Conservation (phyloP, 1,140 invertebrate genomes). For the Sminthurinus signatus region DNA sequence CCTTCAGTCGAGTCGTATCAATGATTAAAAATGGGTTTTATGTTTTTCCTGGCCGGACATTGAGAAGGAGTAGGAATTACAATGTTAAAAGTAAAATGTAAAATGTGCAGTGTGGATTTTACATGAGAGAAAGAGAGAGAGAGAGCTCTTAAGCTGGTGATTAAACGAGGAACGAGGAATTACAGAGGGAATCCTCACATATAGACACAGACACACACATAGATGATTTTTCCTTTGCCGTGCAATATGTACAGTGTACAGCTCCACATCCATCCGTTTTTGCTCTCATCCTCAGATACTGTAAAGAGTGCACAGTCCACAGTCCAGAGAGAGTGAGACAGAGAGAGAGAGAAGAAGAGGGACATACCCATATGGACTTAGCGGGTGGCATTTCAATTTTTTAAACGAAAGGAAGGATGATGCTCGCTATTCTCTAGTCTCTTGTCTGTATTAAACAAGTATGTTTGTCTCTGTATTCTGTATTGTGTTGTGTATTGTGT, state of each 20-base stretch:
- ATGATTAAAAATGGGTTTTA: slow-evolving; percentile 7
- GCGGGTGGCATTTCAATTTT: slow-evolving; percentile 38
- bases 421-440: background rate
- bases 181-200: no score
- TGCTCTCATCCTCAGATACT: no score
- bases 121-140: background rate
- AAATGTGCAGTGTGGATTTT: background rate
- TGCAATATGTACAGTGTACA: no score
- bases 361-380: slow-evolving; percentile 16
- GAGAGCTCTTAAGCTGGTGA: background rate
- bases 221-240: no score
- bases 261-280: no score
- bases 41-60: slow-evolving; percentile 4
- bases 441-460: background rate
- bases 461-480: no score
- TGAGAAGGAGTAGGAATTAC: no score
- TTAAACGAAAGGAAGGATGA: slow-evolving; percentile 21
- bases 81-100: no score
- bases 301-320: no score
- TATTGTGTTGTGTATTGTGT: no score
- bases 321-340: background rate
- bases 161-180: no score
- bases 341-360: background rate
- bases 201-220: no score
- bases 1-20: slow-evolving; percentile 10